Evolutionary conservation across 2,888 invertebrate genomes (phyloP), one percentile per base, ranked within the genome.

Genomic region (Hirudinaria manillensis): DNA sequence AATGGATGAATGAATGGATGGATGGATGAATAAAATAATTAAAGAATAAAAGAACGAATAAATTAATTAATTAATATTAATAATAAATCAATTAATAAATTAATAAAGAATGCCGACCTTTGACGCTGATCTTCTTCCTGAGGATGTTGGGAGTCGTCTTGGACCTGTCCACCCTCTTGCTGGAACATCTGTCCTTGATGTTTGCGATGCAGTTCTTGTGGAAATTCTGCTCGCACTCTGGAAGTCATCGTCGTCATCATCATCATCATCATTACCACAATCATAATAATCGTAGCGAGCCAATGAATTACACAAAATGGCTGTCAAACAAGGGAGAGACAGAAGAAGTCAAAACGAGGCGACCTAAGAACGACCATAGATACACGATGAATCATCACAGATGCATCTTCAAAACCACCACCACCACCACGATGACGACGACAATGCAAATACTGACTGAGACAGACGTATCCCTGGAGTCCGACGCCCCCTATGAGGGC

Each of bases 401-500:
- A 45, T 45, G 45, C 24, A 27, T 19, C 10, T 27, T 24, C 13
- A 66, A n/a, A 66, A n/a, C 10, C 13, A 66, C 29, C 10, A 24
- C 16, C 13, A 66, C 13, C 16, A 27, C 27, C 3, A 70, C 32
- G n/a, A 27, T 7, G 21, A 21, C 29, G 51, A 53, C 16, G 29
- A 70, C 3, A 70, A 45, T 32, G 3, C 67, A 4, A 70, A 61
- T 75, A 84, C 88, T 87, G 87, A 94, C 96, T 92, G 84, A 91
- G 89, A 87, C 98, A 99, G 83, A 94, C 92, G 88, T 92, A 96
- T 76, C 96, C 97, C 87, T 98, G 97, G 79, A 94, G 94, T 82
- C 95, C 94, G 77, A 98, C 91, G 72, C 98, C 98, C 89, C 93
- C 93, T 81, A 98, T 91, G 80, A 93, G 91, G 83, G 90, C 89